A percentile compares a stretch with the other conserved stretches of the same genome.
Evolutionary conservation across 2,797 vertebrate genomes (phyloP).

Genomic region (Halcyon leucocephala): DNA sequence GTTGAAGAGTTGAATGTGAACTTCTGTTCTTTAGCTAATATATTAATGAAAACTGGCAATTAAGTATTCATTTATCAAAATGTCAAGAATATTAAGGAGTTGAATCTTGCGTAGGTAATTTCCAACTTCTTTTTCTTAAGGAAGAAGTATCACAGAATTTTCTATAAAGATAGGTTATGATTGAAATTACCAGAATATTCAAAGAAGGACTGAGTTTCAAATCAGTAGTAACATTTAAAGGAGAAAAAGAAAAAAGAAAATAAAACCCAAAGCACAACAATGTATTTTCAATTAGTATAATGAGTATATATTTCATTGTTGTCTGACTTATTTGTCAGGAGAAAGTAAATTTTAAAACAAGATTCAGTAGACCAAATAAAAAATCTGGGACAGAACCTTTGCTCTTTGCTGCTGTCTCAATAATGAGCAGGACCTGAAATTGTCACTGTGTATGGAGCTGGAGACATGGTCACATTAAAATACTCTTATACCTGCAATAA

Average conservation of each 20-base stretch:
- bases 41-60: constrained; percentile 52
- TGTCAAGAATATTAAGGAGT: constrained; percentile 47
- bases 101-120: background rate
- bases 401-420: background rate
- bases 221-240: background rate
- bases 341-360: background rate
- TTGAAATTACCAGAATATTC: constrained; percentile 26
- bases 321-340: background rate
- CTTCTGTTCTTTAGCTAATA: constrained; percentile 38
- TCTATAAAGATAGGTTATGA: background rate
- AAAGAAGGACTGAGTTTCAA: background rate
- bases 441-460: background rate
- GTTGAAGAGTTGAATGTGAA: background rate
- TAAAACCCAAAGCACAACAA: background rate
- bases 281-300: background rate
- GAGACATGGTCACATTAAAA: background rate
- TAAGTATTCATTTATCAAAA: constrained; percentile 64
- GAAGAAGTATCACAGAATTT: background rate
- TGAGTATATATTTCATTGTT: background rate
- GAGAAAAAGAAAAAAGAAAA: background rate
- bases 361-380: background rate
- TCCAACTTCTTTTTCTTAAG: background rate
- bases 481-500: background rate
- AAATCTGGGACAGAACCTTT: background rate
- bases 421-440: background rate